Percentiles rank a stretch among this genome's conserved stretches.
Evolutionary conservation across 2,888 invertebrate genomes (phyloP).

Genomic region (Athrips mouffetella): DNA sequence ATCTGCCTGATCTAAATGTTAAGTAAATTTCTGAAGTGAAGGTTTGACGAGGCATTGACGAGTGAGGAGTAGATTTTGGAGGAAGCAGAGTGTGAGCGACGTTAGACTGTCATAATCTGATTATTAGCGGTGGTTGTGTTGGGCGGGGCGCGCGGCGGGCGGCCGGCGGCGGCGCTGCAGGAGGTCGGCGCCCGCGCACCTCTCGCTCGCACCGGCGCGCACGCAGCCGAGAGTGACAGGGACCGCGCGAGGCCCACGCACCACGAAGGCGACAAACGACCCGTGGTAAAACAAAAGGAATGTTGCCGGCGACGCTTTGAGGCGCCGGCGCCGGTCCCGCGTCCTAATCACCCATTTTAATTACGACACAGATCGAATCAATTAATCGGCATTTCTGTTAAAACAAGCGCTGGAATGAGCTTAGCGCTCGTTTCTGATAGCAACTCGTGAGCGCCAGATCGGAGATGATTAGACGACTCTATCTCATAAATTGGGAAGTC

Average conservation of each 20-base stretch:
- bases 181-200: slow-evolving; percentile 72
- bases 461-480: slow-evolving; percentile 49
- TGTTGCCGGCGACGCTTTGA: slow-evolving; percentile 77
- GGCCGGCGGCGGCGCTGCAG: slow-evolving; percentile 66
- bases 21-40: slow-evolving; percentile 47
- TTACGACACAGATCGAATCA: slow-evolving; percentile 78
- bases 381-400: slow-evolving; percentile 77
- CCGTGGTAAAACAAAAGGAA: slow-evolving; percentile 79
- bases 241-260: slow-evolving; percentile 45
- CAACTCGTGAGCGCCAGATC: slow-evolving; percentile 50
- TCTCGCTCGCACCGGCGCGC: slow-evolving; percentile 47
- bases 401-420: slow-evolving; percentile 67
- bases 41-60: slow-evolving; percentile 51
- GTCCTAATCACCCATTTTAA: slow-evolving; percentile 78
- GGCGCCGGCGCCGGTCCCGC: slow-evolving; percentile 76
- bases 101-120: slow-evolving; percentile 75
- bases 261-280: slow-evolving; percentile 75
- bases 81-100: slow-evolving; percentile 44
- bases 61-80: slow-evolving; percentile 50
- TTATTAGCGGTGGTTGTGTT: slow-evolving; percentile 66
- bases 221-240: slow-evolving; percentile 32
- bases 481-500: slow-evolving; percentile 45
- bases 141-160: slow-evolving; percentile 70
- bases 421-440: slow-evolving; percentile 52
- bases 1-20: not conserved